A percentile compares a stretch with the other conserved stretches of the same genome.
These are phyloP conservation scores for Ophthalmolycus amberensis DNA, from an alignment of 2,113 vertebrate genomes.

Conservation along the genomic window DNA sequence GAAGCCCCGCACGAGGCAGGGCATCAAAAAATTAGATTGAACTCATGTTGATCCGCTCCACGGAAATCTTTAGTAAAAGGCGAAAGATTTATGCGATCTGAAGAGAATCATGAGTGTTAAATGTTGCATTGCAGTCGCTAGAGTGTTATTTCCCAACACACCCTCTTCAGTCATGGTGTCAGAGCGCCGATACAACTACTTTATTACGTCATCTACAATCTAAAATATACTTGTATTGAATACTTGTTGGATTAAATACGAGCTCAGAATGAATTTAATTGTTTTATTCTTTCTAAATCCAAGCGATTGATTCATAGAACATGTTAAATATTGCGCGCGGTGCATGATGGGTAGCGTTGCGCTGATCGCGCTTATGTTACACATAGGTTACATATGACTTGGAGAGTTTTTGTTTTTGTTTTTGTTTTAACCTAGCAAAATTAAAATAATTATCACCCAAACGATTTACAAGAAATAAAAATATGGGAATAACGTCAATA, in stretches of 20 bases:
- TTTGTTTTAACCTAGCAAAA: accelerated
- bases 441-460: accelerated
- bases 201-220: neutral
- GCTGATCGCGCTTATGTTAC: accelerated
- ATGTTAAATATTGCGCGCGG: neutral
- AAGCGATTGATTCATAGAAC: neutral
- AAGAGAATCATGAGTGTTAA: conserved; percentile 77
- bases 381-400: neutral
- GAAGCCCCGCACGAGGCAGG: conserved; percentile 50
- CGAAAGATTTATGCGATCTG: conserved; percentile 83
- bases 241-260: neutral
- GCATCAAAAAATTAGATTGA: conserved; percentile 71
- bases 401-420: neutral
- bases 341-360: conserved; percentile 60
- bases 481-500: neutral
- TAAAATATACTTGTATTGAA: neutral
- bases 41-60: conserved; percentile 79
- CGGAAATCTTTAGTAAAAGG: conserved; percentile 84
- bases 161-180: conserved; percentile 11
- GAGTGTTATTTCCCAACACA: neutral
- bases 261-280: too few relatives aligned
- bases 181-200: accelerated
- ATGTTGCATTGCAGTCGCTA: accelerated
- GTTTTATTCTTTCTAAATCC: neutral
- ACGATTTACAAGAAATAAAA: neutral